These are phyloP conservation scores for Arion vulgaris DNA, from an alignment of 1,140 invertebrate species.

Conservation along the genomic window DNA sequence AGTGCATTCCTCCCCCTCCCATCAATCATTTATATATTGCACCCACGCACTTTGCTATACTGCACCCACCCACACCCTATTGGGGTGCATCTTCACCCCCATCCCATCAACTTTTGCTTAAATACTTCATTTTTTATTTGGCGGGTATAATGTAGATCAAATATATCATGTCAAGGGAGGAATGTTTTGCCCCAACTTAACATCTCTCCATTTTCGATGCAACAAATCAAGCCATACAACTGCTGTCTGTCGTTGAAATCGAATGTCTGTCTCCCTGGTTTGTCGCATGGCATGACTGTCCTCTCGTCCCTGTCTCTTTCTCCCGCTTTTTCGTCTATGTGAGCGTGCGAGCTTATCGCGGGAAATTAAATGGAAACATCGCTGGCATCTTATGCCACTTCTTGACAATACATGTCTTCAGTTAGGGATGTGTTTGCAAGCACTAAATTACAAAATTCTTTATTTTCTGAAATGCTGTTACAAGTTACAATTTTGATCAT, in stretches of 20 bases:
- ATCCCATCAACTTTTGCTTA: too few species aligned
- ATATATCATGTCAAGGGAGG: too few species aligned
- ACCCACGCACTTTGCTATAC: constrained; percentile 1
- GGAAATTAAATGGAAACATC: neutral
- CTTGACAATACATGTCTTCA: neutral
- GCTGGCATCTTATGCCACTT: neutral
- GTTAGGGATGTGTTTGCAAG: neutral
- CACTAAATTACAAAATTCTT: neutral
- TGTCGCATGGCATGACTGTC: neutral
- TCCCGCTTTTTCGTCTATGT: neutral
- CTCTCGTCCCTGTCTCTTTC: neutral
- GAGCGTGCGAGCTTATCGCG: neutral
- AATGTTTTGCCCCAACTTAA: too few species aligned
- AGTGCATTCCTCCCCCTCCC: too few species aligned
- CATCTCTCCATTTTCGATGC: neutral
- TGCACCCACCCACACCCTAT: too few species aligned
- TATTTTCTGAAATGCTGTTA: neutral
- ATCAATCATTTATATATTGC: too few species aligned
- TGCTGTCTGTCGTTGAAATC: neutral
- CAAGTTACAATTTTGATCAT: neutral
- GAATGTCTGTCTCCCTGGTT: neutral
- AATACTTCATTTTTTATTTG: too few species aligned
- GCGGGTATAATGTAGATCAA: too few species aligned
- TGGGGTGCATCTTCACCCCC: too few species aligned
- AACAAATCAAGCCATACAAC: neutral